phyloP scores from a whole-genome alignment of 2,888 invertebrate species.

The Clistopyga incitator region DNA sequence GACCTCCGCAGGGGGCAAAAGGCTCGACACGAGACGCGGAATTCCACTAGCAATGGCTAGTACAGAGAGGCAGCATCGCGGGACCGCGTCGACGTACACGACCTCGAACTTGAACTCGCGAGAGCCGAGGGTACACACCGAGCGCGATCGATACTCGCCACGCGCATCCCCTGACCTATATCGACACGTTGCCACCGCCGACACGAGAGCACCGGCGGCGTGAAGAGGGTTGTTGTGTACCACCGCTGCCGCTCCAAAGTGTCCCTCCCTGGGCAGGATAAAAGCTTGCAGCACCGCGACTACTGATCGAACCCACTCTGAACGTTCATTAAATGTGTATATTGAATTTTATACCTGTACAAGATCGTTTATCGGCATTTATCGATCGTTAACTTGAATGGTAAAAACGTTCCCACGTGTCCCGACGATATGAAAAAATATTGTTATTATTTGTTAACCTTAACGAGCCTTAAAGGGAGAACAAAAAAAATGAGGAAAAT shows the following conservation, averaged over 20 bases:
- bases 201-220: conserved; percentile 29
- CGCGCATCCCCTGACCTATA: conserved; percentile 80
- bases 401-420: background rate
- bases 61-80: conserved; percentile 21
- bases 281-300: background rate
- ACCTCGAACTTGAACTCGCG: conserved; percentile 80
- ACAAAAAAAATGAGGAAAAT: too few relatives aligned
- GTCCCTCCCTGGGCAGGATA: conserved; percentile 29
- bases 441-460: too few relatives aligned
- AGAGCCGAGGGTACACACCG: conserved; percentile 65
- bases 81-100: conserved; percentile 61
- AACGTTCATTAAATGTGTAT: conserved; percentile 5
- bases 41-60: conserved; percentile 52
- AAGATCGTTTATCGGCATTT: background rate
- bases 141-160: conserved; percentile 79
- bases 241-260: background rate
- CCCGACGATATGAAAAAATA: background rate
- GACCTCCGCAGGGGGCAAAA: conserved; percentile 42
- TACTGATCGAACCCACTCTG: background rate
- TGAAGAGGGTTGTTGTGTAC: conserved; percentile 8
- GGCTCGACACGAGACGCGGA: conserved; percentile 42
- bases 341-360: too few relatives aligned
- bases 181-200: conserved; percentile 68
- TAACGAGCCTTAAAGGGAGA: too few relatives aligned
- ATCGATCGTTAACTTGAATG: too few relatives aligned